Base-by-base conservation (phyloP, 64 coral and sea anemone genomes). In the Hydrozoanthus tunicans region DNA sequence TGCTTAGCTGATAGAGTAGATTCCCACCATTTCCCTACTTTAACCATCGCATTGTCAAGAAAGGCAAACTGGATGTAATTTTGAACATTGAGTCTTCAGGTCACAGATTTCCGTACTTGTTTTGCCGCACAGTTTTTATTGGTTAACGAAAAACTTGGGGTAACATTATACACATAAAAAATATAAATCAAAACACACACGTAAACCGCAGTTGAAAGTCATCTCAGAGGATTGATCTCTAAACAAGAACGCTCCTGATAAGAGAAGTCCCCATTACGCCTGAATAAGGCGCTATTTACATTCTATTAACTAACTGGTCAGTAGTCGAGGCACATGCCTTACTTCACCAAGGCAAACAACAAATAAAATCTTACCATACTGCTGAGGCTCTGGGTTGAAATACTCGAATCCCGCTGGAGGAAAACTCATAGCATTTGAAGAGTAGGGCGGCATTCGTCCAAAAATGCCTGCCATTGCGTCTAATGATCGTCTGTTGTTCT, bases 361-460 rank as follows among this genome's bases (percentile, higher is more conserved):
- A 74, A 74, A 70, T 15, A 25, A 10, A 82, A 62, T 73, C 84
- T 88, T 88, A 88, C 84, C 84, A 57, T 75, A 88, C 23, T 88
- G 84, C 55, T 88, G 84, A 32, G 69, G 84, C 9, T 88, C 84
- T 74, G 84, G 84, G 56, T 75, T 82, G 13, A 82, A 88, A 56
- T 88, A 88, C 69, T 88, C 84, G 6, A 88, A 88, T 27, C 84
- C 56, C 13, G 84, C 84, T 58, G 84, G 84, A 73, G 84, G 84
- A 60, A 88, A 88, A 57, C 70, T 88, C 84, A 88, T 88, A 9
- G 84, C 10, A 24, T 73, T 88, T 14, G 84, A 73, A 14, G 84
- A 73, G 6, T 88, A 88, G 57, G 84, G 84, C 12, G 84, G 84
- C 84, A 88, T 88, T 88, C 84, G 84, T 88, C 84, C 84, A 73